phyloP scores from a whole-genome alignment of 1,140 invertebrate genomes.

The Hermetia illucens region DNA sequence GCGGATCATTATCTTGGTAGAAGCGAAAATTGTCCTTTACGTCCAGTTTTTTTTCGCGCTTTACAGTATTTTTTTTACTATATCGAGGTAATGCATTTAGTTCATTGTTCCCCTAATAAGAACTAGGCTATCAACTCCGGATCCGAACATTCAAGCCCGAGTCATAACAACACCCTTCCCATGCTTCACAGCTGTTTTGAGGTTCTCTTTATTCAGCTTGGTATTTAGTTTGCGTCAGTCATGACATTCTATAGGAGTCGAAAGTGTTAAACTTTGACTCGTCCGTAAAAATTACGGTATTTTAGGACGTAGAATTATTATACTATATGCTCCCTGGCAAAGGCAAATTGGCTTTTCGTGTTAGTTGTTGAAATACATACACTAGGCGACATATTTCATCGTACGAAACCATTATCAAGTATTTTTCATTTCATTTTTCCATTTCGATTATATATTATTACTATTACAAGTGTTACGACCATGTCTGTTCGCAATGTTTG shows the following conservation, averaged over 20 bases:
- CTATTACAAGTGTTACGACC: no score
- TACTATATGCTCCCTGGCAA: slow-evolving; percentile 2
- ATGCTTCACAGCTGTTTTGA: slow-evolving; percentile 6
- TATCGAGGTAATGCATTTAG: slow-evolving; percentile 3
- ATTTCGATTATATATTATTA: no score
- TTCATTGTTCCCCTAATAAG: slow-evolving; percentile 7
- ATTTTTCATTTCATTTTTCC: no score
- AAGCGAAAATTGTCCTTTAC: slow-evolving; percentile 2
- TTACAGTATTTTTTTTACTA: slow-evolving; percentile 2
- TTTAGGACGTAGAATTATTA: slow-evolving; percentile 3
- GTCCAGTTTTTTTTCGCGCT: slow-evolving; percentile 4
- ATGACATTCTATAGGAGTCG: slow-evolving; percentile 4
- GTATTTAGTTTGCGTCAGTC: slow-evolving; percentile 6
- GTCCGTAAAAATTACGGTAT: slow-evolving; percentile 7
- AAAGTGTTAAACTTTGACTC: slow-evolving; percentile 8
- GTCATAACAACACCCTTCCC: no score
- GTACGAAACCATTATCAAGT: no score
- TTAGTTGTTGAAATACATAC: no score
- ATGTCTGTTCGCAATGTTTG: no score
- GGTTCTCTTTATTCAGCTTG: slow-evolving; percentile 2
- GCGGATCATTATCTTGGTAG: slow-evolving; percentile 8
- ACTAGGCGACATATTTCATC: no score
- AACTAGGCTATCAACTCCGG: slow-evolving; percentile 2
- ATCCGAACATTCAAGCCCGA: slow-evolving; percentile 6
- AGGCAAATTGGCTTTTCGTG: neutral